Percentiles rank a stretch among this genome's conserved stretches.
phyloP scores from a whole-genome alignment of 2,113 vertebrate genomes.

The Passer domesticus region DNA sequence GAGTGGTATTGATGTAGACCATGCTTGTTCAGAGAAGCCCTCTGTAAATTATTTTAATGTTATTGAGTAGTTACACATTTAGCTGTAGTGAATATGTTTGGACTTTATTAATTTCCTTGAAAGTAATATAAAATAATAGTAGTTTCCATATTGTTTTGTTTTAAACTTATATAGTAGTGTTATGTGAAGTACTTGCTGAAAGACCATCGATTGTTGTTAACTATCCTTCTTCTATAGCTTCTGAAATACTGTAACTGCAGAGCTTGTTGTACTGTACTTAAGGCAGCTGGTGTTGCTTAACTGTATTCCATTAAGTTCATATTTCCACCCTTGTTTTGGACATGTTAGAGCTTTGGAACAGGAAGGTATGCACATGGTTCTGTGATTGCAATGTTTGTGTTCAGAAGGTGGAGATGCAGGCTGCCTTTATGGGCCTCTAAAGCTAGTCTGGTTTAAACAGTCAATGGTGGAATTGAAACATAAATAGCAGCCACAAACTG shows the following conservation, averaged over 20 bases:
- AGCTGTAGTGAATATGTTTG: slow-evolving; percentile 35
- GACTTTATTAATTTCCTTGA: slow-evolving; percentile 15
- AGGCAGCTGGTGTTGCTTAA: slow-evolving; percentile 74
- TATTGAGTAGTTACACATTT: not conserved
- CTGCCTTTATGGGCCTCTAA: slow-evolving; percentile 60
- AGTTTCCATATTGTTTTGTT: slow-evolving; percentile 38
- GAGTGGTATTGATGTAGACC: slow-evolving; percentile 37
- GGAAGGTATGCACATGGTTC: slow-evolving; percentile 65
- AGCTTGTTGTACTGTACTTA: slow-evolving; percentile 25
- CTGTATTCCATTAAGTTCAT: slow-evolving; percentile 66
- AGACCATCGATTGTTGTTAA: slow-evolving; percentile 31
- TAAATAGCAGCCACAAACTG: slow-evolving; percentile 59
- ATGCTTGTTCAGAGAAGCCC: slow-evolving; percentile 49
- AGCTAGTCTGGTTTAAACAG: slow-evolving; percentile 55
- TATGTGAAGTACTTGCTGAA: slow-evolving; percentile 46
- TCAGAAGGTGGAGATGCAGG: slow-evolving; percentile 53
- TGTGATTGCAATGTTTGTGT: slow-evolving; percentile 31
- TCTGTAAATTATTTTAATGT: slow-evolving; percentile 18
- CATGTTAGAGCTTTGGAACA: slow-evolving; percentile 72
- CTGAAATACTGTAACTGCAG: slow-evolving; percentile 41
- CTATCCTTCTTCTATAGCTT: slow-evolving; percentile 47
- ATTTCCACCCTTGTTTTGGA: slow-evolving; percentile 68
- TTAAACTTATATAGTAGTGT: slow-evolving; percentile 23
- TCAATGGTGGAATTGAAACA: slow-evolving; percentile 24
- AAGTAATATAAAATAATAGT: slow-evolving; percentile 15